These are phyloP conservation scores for Hirtodrosophila cameraria DNA, from an alignment of 2,888 invertebrate genomes.

Conservation along the genomic window DNA sequence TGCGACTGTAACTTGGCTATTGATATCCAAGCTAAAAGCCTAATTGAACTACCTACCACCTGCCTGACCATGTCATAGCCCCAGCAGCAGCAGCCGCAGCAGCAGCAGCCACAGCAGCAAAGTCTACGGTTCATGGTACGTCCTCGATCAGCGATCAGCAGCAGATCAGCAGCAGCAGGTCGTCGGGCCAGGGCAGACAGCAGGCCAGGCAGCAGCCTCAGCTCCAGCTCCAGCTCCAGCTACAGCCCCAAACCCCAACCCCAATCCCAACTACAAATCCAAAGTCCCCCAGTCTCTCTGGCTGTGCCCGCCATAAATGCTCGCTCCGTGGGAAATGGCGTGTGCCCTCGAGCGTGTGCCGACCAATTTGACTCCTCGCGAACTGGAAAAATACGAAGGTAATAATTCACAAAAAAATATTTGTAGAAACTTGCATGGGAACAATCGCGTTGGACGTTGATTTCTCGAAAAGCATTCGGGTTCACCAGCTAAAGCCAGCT, in stretches of 20 bases:
- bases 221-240: conserved; percentile 3
- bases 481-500: conserved; percentile 28
- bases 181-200: conserved; percentile 49
- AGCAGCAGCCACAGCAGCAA: conserved; percentile 3
- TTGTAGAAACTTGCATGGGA: conserved; percentile 83
- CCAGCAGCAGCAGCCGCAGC: conserved; percentile 12
- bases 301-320: conserved; percentile 72
- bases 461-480: conserved; percentile 81
- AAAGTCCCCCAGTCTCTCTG: conserved; percentile 8
- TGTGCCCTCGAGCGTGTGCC: conserved; percentile 87
- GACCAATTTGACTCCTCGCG: conserved; percentile 85
- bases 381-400: conserved; percentile 85
- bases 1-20: conserved; percentile 43
- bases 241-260: conserved; percentile 3
- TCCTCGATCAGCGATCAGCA: conserved; percentile 64
- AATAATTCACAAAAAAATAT: conserved; percentile 84
- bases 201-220: conserved; percentile 23
- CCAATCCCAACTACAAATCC: background rate
- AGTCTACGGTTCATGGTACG: conserved; percentile 24
- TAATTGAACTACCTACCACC: conserved; percentile 75
- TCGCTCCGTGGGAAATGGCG: conserved; percentile 86
- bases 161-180: conserved; percentile 26
- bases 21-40: conserved; percentile 56
- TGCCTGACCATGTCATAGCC: conserved; percentile 44
- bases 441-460: conserved; percentile 82